These are phyloP conservation scores for Callospermophilus lateralis DNA, from an alignment of 2,113 vertebrate genomes.

Conservation along the genomic window DNA sequence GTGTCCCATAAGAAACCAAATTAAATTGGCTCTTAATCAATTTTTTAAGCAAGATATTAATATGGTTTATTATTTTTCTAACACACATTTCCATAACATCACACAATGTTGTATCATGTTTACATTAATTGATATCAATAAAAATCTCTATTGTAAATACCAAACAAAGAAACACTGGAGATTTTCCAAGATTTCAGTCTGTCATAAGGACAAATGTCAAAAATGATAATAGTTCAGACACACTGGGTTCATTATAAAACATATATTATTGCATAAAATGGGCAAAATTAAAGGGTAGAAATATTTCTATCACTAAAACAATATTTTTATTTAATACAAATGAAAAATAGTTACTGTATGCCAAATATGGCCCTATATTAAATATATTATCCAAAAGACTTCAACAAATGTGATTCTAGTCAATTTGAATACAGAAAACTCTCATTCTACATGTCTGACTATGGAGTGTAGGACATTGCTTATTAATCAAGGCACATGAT, in stretches of 20 bases:
- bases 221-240: neutral
- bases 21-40: neutral
- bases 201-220: neutral
- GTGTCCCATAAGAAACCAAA: neutral
- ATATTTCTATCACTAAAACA: neutral
- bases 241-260: neutral
- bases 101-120: neutral
- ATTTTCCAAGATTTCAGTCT: neutral
- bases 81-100: neutral
- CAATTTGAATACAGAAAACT: neutral
- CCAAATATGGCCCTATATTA: neutral
- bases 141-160: neutral
- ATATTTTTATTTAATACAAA: neutral
- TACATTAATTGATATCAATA: neutral
- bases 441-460: neutral
- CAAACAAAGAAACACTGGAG: neutral
- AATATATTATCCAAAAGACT: neutral
- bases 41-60: neutral
- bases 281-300: neutral
- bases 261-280: neutral
- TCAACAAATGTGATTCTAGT: neutral
- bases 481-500: neutral
- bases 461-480: neutral
- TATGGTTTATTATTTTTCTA: neutral
- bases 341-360: neutral